Conservation (phyloP, 2,888 invertebrate species). For the Drosophila anomalipes region DNA sequence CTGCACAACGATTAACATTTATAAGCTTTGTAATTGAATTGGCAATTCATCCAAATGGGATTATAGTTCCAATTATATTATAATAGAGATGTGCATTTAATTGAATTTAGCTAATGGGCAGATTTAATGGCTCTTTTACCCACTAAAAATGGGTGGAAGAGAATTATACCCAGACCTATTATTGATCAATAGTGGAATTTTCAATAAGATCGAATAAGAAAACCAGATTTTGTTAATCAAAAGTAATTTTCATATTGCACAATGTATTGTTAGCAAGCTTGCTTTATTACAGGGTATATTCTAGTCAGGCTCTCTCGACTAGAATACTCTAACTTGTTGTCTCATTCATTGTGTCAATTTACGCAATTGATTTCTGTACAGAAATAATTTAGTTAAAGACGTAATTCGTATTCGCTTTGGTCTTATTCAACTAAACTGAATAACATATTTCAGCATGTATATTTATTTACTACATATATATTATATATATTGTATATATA, state of each 20-base stretch:
- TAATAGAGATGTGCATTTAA: not conserved
- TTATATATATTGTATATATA: not conserved
- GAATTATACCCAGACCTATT: not conserved
- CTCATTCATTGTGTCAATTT: not conserved
- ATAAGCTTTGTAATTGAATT: not conserved
- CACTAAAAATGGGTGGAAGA: not conserved
- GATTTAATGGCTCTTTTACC: not conserved
- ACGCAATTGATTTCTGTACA: not conserved
- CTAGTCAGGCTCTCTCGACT: not conserved
- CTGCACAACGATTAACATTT: not conserved
- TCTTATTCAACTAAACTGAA: not conserved
- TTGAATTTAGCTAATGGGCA: not conserved
- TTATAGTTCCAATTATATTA: not conserved
- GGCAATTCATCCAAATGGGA: not conserved
- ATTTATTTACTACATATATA: not conserved
- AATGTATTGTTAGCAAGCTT: too few species aligned
- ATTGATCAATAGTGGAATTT: too few species aligned
- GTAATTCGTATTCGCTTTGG: not conserved
- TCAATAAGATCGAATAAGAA: too few species aligned
- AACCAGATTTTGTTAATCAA: too few species aligned
- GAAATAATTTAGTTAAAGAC: not conserved
- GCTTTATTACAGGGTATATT: not conserved
- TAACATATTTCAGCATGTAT: not conserved
- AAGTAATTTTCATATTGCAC: too few species aligned
- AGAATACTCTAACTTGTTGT: not conserved